phyloP scores from a whole-genome alignment of 2,797 vertebrate genomes.

The Cheirogaleus major region DNA sequence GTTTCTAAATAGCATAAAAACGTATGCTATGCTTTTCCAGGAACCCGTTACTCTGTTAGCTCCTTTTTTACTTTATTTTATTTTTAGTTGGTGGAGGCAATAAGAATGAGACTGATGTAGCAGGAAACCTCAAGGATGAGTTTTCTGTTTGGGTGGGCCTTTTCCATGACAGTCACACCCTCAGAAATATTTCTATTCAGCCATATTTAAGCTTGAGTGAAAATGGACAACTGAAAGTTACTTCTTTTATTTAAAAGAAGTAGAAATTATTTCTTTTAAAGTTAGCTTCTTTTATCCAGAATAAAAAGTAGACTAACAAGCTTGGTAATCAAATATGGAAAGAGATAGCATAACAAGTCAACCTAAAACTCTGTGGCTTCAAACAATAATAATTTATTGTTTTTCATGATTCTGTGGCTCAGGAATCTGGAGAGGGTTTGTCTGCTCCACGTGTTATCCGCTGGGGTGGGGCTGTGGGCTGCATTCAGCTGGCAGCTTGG shows the following conservation, averaged over 20 bases:
- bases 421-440: background rate
- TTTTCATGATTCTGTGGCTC: background rate
- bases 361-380: background rate
- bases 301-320: background rate
- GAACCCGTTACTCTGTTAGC: background rate
- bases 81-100: background rate
- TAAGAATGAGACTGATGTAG: background rate
- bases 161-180: background rate
- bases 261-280: background rate
- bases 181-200: background rate
- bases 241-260: background rate
- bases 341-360: background rate
- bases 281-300: constrained; percentile 16
- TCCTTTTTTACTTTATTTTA: constrained; percentile 10
- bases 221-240: background rate
- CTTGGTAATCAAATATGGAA: background rate
- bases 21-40: background rate
- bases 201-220: background rate
- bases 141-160: background rate
- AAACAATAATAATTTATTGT: background rate
- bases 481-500: background rate
- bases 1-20: background rate
- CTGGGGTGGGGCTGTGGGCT: background rate
- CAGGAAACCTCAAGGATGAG: background rate
- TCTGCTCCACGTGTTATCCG: background rate